Base-by-base conservation (phyloP, 2,113 vertebrate genomes). In the Plotosus lineatus region DNA sequence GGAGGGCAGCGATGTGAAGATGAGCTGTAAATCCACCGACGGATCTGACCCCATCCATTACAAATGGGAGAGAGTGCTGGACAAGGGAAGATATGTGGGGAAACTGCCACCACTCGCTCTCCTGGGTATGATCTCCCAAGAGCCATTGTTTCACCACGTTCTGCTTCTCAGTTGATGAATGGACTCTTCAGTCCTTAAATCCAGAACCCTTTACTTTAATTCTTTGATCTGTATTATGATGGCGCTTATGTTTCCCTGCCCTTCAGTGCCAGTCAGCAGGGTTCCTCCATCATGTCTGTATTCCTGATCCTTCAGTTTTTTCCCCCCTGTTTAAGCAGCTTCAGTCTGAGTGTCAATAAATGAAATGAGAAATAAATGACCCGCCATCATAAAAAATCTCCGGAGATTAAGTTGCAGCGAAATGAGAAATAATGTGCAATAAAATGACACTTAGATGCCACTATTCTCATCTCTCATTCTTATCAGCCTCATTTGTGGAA, bases 21-120 rank as follows among this genome's bases (percentile, higher is more conserved):
- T 98, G 88, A 95, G 95, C 79, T 98, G 97, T 86, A 93, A 89
- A 66, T 96, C 97, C 0, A 60, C 92, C 7, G 93, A 95, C 3
- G 97, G 96, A 85, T 97, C 96, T 0, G 90, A 93, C 26, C 96
- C 97, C 74, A 95, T 98, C 75, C 83, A 83, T 38, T 98, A 98
- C 90, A 92, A 89, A 44, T 98, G 97, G 97, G 92, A 96, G 86
- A 92, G 95, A 40, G 28, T 96, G 21, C 87, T 88, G 40, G 92
- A 95, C 75, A 92, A 93, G 58, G 94, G 93, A 90, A 87, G 90
- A 90, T 88, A 89, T 10, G 55, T 80, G 58, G 90, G 90, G 23
- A 94, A 89, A 21, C 89, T 97, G 66, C 95, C 95, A 0, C 91
- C 94, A 9, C 90, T 88, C 7, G 92, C 95, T 0, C 90, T 91